These are phyloP conservation scores for Agriopis aurantiaria DNA, from an alignment of 2,888 invertebrate genomes.

Conservation along the genomic window DNA sequence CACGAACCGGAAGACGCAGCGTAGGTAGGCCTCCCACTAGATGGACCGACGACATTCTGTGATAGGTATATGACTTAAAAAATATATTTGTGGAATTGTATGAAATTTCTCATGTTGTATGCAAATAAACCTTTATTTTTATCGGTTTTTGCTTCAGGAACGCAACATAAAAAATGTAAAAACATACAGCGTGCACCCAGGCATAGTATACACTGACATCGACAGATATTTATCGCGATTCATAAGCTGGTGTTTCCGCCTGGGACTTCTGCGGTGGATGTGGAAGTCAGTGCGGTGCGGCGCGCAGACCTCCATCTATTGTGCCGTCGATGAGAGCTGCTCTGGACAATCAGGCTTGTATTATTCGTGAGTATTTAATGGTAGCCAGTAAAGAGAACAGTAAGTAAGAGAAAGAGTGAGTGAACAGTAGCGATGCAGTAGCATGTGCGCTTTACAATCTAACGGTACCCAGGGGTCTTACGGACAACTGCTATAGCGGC, in stretches of 20 bases:
- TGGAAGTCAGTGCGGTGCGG: conserved; percentile 85
- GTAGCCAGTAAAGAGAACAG: not conserved
- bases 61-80: too few relatives aligned
- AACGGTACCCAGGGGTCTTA: too few relatives aligned
- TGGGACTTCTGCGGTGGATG: conserved; percentile 59
- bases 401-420: too few relatives aligned
- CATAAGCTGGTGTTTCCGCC: conserved; percentile 36
- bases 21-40: too few relatives aligned
- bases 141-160: conserved; percentile 36
- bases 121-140: too few relatives aligned
- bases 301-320: conserved; percentile 89
- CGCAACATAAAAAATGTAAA: conserved; percentile 67
- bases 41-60: too few relatives aligned
- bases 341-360: conserved; percentile 78
- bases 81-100: too few relatives aligned
- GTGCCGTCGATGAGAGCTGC: conserved; percentile 85
- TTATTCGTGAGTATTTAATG: conserved; percentile 60
- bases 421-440: too few relatives aligned
- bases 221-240: conserved; percentile 74
- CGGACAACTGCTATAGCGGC: too few relatives aligned
- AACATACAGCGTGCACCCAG: conserved; percentile 85
- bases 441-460: too few relatives aligned
- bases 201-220: conserved; percentile 86
- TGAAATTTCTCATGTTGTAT: too few relatives aligned
- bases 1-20: too few relatives aligned